Conservation (phyloP, 2,888 invertebrate species). For the Disparrhopalites patrizii region DNA sequence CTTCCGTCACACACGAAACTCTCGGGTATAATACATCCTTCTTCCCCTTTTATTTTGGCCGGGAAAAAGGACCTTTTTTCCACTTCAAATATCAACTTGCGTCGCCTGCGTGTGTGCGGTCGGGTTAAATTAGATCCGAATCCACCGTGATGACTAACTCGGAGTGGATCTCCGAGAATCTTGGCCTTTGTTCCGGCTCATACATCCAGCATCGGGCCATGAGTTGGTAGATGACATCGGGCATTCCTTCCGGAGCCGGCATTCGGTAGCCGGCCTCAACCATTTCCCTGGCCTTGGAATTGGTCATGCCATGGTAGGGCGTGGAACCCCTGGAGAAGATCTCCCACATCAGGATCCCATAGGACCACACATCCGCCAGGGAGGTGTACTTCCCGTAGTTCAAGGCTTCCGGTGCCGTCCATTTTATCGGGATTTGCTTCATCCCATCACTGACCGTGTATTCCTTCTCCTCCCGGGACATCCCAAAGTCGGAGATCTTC, state of each 20-base stretch:
- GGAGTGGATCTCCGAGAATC: conserved; percentile 73
- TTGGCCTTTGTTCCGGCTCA: conserved; percentile 83
- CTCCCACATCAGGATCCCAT: conserved; percentile 94
- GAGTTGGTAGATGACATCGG: conserved; percentile 81
- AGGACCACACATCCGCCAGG: conserved; percentile 95
- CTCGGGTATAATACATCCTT: too few species aligned
- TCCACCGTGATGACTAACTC: conserved; percentile 40
- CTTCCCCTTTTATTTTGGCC: too few species aligned
- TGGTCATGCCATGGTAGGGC: conserved; percentile 90
- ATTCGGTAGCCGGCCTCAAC: conserved; percentile 90
- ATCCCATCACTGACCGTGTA: conserved; percentile 95
- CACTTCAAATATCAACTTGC: too few species aligned
- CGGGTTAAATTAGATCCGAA: conserved; percentile 41
- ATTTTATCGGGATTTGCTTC: conserved; percentile 98
- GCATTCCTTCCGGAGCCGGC: conserved; percentile 80
- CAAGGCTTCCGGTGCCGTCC: conserved; percentile 96
- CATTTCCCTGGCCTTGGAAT: conserved; percentile 87
- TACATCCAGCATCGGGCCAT: conserved; percentile 95
- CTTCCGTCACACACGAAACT: too few species aligned
- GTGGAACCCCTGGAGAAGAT: conserved; percentile 90
- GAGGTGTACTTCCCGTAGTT: conserved; percentile 96
- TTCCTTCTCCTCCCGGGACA: conserved; percentile 95
- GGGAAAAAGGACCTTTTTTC: too few species aligned
- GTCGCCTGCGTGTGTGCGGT: too few species aligned
- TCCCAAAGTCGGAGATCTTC: conserved; percentile 97